Evolutionary conservation across 2,888 invertebrate species (phyloP), one percentile per base, ranked within the genome.

Genomic region (Gisinianus flammeolus): DNA sequence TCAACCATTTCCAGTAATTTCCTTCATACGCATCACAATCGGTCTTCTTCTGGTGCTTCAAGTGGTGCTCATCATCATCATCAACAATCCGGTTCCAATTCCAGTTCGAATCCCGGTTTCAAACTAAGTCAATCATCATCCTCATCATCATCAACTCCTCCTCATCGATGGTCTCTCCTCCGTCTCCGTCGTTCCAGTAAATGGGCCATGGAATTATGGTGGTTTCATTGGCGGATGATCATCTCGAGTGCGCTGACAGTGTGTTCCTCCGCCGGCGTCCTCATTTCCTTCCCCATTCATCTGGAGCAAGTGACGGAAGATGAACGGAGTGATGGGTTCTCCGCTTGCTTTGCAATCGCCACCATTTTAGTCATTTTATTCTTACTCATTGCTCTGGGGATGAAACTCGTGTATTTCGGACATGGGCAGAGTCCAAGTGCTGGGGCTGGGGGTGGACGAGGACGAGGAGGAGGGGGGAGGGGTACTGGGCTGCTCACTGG

Each of bases 261-360:
- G 62, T 62, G 78, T 64, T 81, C 81, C 19, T 72, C 80, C 0
- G 30, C 81, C 24, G 81, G 79, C 5, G 73, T 70, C 66, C 72
- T 82, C 35, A 79, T 82, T 12, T 76, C 79, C 30, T 82, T 82
- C 64, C 82, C 82, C n/a, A 68, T 79, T 22, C 78, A 81, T 56
- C 62, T 82, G 54, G 77, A 80, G 67, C 66, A 16, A 12, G 75
- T 79, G 33, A 79, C 79, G 30, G 33, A 52, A 19, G 52, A 35
- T 44, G 73, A 66, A 31, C 52, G 58, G 30, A 79, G 80, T 77
- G 80, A 82, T 74, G 81, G 81, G 30, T 82, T 80, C 74, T 77
- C 81, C 2, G 82, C 81, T 0, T 81, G 81, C 44, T 69, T 82
- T 19, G 44, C 79, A 2, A 58, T 79, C 22, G 75, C 79, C 10